phyloP scores from a whole-genome alignment of 2,888 invertebrate species.

The Brenthis ino region DNA sequence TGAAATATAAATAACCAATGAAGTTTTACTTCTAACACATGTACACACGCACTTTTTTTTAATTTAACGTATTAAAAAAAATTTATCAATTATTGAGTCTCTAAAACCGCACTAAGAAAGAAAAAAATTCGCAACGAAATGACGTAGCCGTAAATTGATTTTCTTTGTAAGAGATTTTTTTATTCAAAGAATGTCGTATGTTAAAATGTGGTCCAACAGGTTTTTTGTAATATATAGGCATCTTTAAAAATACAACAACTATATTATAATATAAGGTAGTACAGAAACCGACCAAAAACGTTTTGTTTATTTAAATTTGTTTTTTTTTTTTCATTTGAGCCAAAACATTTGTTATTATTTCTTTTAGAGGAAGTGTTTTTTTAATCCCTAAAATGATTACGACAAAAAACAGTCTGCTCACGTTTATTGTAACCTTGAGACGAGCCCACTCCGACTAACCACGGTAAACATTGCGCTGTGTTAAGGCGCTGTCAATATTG shows the following conservation, averaged over 20 bases:
- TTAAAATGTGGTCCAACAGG: slow-evolving; percentile 13
- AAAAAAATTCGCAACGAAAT: neutral
- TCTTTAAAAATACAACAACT: slow-evolving; percentile 2
- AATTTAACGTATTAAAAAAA: no score
- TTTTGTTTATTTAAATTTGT: neutral
- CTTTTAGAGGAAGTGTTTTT: slow-evolving; percentile 47
- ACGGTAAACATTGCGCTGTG: slow-evolving; percentile 44
- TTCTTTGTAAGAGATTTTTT: slow-evolving; percentile 4
- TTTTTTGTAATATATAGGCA: neutral
- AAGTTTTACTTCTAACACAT: no score
- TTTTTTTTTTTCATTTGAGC: neutral
- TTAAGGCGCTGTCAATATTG: slow-evolving; percentile 44
- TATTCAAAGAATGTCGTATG: slow-evolving; percentile 10
- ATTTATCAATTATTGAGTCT: no score
- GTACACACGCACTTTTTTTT: no score
- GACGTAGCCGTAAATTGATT: neutral
- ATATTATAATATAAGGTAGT: neutral
- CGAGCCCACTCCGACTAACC: slow-evolving; percentile 49
- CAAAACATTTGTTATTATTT: slow-evolving; percentile 40
- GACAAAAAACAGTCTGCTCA: slow-evolving; percentile 58
- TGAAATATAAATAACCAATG: no score
- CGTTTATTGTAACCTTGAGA: slow-evolving; percentile 62
- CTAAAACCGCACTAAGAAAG: neutral
- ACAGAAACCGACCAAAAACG: neutral
- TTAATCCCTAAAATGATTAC: slow-evolving; percentile 44